Evolutionary conservation across 2,113 vertebrate genomes (phyloP).

Genomic region (Elaphurus davidianus): DNA sequence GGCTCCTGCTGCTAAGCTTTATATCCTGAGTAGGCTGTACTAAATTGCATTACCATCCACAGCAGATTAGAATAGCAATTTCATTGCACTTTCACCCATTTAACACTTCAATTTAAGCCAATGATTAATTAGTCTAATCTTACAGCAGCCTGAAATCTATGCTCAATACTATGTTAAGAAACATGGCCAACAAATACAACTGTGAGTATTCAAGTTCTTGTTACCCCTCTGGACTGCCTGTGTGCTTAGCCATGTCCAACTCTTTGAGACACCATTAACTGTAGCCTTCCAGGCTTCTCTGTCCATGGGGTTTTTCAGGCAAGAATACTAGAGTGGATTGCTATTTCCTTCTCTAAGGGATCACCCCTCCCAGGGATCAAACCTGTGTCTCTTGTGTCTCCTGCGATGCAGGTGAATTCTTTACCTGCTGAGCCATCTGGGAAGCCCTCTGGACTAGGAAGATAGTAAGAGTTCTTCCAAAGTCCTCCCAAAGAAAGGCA

Average conservation of each 20-base stretch:
- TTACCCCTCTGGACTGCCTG: background rate
- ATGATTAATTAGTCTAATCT: background rate
- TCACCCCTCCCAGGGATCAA: background rate
- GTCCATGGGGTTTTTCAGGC: background rate
- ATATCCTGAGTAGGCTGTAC: background rate
- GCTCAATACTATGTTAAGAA: background rate
- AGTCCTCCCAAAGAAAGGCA: background rate
- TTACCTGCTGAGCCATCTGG: background rate
- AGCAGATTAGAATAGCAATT: background rate
- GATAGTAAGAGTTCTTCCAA: background rate
- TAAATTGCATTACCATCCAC: background rate
- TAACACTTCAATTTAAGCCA: background rate
- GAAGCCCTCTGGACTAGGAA: background rate
- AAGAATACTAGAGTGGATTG: background rate
- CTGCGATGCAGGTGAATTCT: background rate
- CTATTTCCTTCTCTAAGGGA: background rate
- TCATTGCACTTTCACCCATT: background rate
- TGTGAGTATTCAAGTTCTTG: background rate
- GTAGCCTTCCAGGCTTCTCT: background rate
- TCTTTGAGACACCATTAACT: background rate
- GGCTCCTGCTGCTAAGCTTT: background rate
- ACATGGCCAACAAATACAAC: rapidly evolving
- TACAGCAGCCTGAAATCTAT: background rate
- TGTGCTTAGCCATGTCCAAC: background rate
- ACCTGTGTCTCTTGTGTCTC: background rate